phyloP scores from a whole-genome alignment of 2,888 invertebrate genomes.

The Podotricha telesiphe region DNA sequence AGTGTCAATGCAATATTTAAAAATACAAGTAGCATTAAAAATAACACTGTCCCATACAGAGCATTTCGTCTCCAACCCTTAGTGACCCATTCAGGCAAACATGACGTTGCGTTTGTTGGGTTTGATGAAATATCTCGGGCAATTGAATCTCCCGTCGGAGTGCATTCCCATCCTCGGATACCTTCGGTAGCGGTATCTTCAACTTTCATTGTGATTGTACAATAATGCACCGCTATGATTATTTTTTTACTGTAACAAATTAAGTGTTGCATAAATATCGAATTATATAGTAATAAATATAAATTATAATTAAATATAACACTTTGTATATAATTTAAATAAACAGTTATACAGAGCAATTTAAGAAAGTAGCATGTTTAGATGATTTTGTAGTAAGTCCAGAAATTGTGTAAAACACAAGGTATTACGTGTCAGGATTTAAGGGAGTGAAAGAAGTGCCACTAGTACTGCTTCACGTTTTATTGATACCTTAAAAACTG shows the following conservation, averaged over 20 bases:
- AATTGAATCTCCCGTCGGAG: conserved; percentile 71
- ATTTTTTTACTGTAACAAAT: conserved; percentile 21
- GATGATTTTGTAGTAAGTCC: no score
- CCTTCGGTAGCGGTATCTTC: conserved; percentile 57
- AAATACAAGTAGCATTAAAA: conserved; percentile 93
- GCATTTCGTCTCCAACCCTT: conserved; percentile 96
- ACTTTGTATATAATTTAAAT: no score
- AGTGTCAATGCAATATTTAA: conserved; percentile 97
- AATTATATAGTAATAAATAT: no score
- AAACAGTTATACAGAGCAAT: no score
- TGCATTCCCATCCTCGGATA: conserved; percentile 75
- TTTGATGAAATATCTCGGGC: conserved; percentile 51
- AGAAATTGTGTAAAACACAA: no score
- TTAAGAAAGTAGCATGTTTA: no score
- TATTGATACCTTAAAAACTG: not conserved
- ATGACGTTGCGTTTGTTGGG: conserved; percentile 50
- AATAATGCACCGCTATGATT: not conserved
- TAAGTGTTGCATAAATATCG: not conserved
- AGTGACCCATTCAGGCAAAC: conserved; percentile 59
- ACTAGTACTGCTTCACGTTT: not conserved
- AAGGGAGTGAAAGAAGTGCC: not conserved
- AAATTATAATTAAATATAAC: no score
- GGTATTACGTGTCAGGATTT: not conserved
- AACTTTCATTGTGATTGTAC: conserved; percentile 37
- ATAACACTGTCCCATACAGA: conserved; percentile 92